Base-by-base conservation (phyloP, 2,113 vertebrate genomes). In the Alligator sinensis region DNA sequence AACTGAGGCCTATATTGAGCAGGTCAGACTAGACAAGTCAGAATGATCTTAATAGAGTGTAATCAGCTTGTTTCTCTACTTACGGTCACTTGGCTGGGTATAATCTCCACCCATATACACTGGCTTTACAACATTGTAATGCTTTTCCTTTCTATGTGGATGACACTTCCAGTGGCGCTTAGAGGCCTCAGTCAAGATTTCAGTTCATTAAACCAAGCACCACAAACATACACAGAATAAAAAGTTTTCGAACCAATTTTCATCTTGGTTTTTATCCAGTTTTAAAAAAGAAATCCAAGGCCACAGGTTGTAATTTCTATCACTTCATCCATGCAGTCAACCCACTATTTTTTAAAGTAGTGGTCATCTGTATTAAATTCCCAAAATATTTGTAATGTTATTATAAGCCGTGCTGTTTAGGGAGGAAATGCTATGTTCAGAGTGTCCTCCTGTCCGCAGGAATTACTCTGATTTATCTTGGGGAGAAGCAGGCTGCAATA, bases 381-480 rank as follows among this genome's bases (percentile, higher is more conserved):
- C 68, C 68, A 18, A 13, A 21, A 10, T 9, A n/a, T 13, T 14
- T 38, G 19, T 72, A 72, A 72, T 6, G 5, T 72, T 13, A 6
- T 24, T 38, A 21, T 17, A 34, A 13, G 30, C 22, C 22, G 68
- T 22, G 22, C 34, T 22, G 11, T 72, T 70, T 21, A 17, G n/a
- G n/a, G n/a, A 47, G 47, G 47, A 47, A 47, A 47, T 47, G 47
- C 47, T 47, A 47, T 47, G 61, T 25, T 21, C 61, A 12, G 61
- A 11, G 61, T 9, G 61, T 24, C 34, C n/a, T 28, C 11, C 4
- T 64, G 68, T 55, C 30, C 4, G 34, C 15, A 17, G 58, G 47
- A 14, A 28, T 17, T 80, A 38, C 2, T 8, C 6, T 1, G 14
- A 0, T 30, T 58, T 25, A 34, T 4, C 5, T 22, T 63, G 75